These are phyloP conservation scores for Peucedramus taeniatus DNA, from an alignment of 2,113 vertebrate species.

Conservation along the genomic window DNA sequence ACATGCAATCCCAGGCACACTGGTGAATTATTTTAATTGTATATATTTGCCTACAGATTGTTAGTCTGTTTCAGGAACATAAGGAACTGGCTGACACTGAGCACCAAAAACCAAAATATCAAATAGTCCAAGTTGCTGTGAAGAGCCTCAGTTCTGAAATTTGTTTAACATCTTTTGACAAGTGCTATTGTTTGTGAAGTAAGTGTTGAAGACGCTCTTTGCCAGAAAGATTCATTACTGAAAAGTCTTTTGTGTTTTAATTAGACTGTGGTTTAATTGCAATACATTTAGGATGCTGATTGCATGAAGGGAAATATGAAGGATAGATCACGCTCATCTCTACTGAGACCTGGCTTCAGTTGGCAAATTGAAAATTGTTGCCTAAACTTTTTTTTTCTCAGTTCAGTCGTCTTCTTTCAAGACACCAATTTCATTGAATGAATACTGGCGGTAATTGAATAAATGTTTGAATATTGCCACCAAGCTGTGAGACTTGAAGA, in stretches of 20 bases:
- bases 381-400: background rate
- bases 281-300: background rate
- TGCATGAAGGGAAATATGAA: background rate
- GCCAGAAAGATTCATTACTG: background rate
- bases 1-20: background rate
- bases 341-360: background rate
- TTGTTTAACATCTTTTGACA: background rate
- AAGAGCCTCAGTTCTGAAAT: background rate
- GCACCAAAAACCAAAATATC: background rate
- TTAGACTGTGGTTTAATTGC: conserved; percentile 15
- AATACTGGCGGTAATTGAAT: background rate
- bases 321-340: background rate
- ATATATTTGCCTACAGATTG: background rate
- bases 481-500: conserved; percentile 8
- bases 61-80: background rate
- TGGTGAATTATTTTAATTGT: background rate
- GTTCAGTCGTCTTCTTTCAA: background rate
- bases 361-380: background rate
- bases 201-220: background rate
- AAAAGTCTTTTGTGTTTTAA: conserved; percentile 31
- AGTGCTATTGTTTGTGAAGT: background rate
- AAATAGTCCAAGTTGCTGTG: background rate
- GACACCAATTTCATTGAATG: background rate
- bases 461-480: conserved; percentile 29
- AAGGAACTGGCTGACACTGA: background rate